phyloP scores from a whole-genome alignment of 2,113 vertebrate genomes.

The Oncorhynchus kisutch region DNA sequence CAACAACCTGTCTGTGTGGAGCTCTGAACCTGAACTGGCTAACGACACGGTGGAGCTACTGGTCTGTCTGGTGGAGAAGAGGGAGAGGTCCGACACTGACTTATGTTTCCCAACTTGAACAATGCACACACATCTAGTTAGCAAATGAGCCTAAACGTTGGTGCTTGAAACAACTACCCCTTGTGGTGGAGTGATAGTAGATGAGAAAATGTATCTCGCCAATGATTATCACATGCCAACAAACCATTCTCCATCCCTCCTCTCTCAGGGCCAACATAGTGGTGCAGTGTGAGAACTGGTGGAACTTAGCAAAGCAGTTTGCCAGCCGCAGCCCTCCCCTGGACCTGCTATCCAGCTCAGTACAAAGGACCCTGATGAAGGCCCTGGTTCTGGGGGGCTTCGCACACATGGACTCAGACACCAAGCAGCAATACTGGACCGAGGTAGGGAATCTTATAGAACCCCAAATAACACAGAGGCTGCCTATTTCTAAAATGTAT shows the following conservation, averaged over 20 bases:
- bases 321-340: slow-evolving; percentile 92
- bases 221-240: too few relatives aligned
- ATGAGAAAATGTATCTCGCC: neutral
- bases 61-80: slow-evolving; percentile 94
- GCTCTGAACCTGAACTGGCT: slow-evolving; percentile 92
- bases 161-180: neutral
- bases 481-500: too few relatives aligned
- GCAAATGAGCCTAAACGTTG: neutral
- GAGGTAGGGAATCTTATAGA: slow-evolving; percentile 74
- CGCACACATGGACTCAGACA: slow-evolving; percentile 96
- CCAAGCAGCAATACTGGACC: slow-evolving; percentile 98
- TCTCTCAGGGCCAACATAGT: slow-evolving; percentile 90
- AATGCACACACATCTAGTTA: neutral
- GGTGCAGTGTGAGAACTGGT: slow-evolving; percentile 98
- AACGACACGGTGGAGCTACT: slow-evolving; percentile 97
- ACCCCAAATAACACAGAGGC: neutral
- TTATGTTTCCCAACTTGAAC: neutral
- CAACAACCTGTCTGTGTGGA: slow-evolving; percentile 97
- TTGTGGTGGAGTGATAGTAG: neutral
- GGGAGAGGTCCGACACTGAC: slow-evolving; percentile 81
- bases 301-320: slow-evolving; percentile 97
- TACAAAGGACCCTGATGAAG: slow-evolving; percentile 96
- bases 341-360: slow-evolving; percentile 91
- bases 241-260: neutral
- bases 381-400: slow-evolving; percentile 96